Percentiles rank a stretch among this genome's conserved stretches.
Conservation (phyloP, 2,888 invertebrate species). For the Sesia apiformis region DNA sequence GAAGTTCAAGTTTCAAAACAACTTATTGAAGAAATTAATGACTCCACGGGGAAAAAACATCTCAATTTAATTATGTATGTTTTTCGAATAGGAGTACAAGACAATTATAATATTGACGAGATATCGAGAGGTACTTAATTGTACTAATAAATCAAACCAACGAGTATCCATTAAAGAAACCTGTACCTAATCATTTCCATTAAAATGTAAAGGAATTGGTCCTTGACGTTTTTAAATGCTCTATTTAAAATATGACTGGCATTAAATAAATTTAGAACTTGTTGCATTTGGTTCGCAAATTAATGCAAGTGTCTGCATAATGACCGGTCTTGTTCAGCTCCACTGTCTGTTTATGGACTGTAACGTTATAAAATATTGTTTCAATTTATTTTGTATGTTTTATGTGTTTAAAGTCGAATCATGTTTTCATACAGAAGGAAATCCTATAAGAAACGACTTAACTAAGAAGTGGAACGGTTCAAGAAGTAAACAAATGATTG, state of each 20-base stretch:
- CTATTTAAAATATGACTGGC: conserved; percentile 7
- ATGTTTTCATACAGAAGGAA: too few species aligned
- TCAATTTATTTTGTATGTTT: too few species aligned
- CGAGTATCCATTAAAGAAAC: conserved; percentile 7
- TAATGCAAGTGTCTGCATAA: conserved; percentile 6
- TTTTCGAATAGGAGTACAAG: too few species aligned
- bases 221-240: neutral
- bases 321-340: neutral
- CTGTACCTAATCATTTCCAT: neutral
- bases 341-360: neutral
- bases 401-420: too few species aligned
- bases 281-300: conserved; percentile 13
- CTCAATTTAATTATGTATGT: too few species aligned
- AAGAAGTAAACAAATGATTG: too few species aligned
- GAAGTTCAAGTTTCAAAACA: too few species aligned
- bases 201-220: neutral
- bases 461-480: too few species aligned
- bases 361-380: neutral
- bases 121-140: neutral
- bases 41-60: too few species aligned
- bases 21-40: too few species aligned
- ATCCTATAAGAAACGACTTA: too few species aligned
- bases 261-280: conserved; percentile 9
- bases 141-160: conserved; percentile 18
- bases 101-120: too few species aligned